Evolutionary conservation across 92 coral and sea anemone genomes (phyloP).

Genomic region (Umimayanthus kanabou): DNA sequence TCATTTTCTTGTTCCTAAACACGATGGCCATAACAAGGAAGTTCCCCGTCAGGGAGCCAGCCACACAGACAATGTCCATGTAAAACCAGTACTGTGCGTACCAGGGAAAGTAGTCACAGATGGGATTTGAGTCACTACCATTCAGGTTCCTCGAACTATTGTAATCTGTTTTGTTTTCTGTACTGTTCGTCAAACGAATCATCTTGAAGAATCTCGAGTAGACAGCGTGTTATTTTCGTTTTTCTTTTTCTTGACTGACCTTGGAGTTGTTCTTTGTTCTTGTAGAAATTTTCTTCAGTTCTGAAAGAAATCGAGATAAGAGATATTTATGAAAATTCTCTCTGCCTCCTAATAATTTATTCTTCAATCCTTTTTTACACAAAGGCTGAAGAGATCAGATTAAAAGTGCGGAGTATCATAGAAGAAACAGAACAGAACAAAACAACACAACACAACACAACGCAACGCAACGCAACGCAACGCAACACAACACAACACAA

Average conservation of each 20-base stretch:
- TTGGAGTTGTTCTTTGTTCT: background rate
- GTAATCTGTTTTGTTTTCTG: background rate
- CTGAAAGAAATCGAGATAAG: no score
- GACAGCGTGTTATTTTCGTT: background rate
- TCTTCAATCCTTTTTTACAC: no score
- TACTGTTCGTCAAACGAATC: background rate
- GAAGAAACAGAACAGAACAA: no score
- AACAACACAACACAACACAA: no score
- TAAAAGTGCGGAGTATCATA: no score
- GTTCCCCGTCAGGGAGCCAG: conserved; percentile 32
- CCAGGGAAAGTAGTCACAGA: conserved; percentile 16
- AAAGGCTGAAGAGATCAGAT: no score
- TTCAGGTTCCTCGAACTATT: background rate
- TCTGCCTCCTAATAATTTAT: no score
- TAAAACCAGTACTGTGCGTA: conserved; percentile 10
- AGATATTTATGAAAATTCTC: no score
- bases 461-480: no score
- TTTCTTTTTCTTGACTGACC: background rate
- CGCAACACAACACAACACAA: no score
- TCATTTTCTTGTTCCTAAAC: conserved; percentile 32
- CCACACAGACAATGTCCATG: conserved; percentile 12
- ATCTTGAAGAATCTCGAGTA: background rate
- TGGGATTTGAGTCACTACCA: background rate
- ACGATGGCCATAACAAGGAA: conserved; percentile 25
- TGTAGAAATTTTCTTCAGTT: background rate